Conservation (phyloP, 2,797 vertebrate genomes). For the Tangara arthus region DNA sequence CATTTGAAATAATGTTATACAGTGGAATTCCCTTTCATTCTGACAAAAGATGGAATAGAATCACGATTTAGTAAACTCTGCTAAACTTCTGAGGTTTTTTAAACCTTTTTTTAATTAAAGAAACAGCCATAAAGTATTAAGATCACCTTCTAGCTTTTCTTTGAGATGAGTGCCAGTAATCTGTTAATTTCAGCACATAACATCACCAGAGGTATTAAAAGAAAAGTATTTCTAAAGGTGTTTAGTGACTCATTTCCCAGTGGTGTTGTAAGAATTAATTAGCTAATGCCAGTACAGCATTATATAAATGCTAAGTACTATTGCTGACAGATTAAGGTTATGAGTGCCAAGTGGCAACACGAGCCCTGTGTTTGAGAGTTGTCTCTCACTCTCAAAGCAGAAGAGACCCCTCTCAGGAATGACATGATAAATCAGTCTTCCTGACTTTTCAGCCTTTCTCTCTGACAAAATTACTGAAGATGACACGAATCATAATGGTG, state of each 20-base stretch:
- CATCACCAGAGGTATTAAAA: background rate
- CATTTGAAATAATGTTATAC: background rate
- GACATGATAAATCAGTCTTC: background rate
- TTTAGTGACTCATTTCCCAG: conserved; percentile 24
- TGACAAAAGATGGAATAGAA: background rate
- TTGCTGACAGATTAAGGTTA: background rate
- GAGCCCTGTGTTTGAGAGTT: background rate
- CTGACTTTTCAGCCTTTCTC: background rate
- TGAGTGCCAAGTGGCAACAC: background rate
- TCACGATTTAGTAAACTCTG: background rate
- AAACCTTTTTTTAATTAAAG: background rate
- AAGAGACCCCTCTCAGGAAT: background rate
- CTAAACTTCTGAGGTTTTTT: background rate
- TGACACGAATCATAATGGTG: background rate
- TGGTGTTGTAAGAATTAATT: conserved; percentile 9
- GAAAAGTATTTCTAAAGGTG: conserved; percentile 1
- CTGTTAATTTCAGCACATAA: background rate
- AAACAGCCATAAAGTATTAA: rapidly evolving
- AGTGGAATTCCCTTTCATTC: background rate
- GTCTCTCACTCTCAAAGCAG: background rate
- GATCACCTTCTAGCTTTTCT: background rate
- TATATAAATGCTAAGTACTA: background rate
- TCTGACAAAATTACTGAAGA: background rate
- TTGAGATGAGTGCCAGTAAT: background rate
- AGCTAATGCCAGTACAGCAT: background rate